phyloP scores from a whole-genome alignment of 2,888 invertebrate genomes.

The Clistopyga incitator region DNA sequence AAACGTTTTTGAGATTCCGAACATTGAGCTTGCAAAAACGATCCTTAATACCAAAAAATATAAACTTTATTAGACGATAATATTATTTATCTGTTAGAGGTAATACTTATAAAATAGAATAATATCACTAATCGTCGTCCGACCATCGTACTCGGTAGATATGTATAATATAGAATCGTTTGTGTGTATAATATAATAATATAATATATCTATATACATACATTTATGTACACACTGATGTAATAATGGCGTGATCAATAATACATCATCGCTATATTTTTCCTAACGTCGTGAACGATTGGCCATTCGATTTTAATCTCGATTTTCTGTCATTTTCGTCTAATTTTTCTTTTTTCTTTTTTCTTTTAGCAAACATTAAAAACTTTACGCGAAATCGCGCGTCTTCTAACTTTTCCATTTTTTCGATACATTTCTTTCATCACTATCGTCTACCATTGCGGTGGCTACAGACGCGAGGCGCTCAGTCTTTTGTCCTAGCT shows the following conservation, averaged over 20 bases:
- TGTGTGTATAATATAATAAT: slow-evolving; percentile 47
- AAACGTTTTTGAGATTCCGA: slow-evolving; percentile 31
- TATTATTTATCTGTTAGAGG: slow-evolving; percentile 70
- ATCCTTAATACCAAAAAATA: slow-evolving; percentile 81
- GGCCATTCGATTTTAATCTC: slow-evolving; percentile 71
- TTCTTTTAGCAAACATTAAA: slow-evolving; percentile 46
- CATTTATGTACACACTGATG: slow-evolving; percentile 61
- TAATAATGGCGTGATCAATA: slow-evolving; percentile 76
- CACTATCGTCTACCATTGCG: slow-evolving; percentile 66
- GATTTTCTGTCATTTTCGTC: slow-evolving; percentile 69
- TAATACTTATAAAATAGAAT: slow-evolving; percentile 79
- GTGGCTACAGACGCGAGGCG: slow-evolving; percentile 74
- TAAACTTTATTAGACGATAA: slow-evolving; percentile 81
- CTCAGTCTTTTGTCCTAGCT: slow-evolving; percentile 80
- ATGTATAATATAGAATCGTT: slow-evolving; percentile 75
- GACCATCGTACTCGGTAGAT: slow-evolving; percentile 77
- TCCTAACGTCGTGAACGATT: slow-evolving; percentile 74
- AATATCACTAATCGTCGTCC: slow-evolving; percentile 78
- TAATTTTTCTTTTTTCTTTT: slow-evolving; percentile 40
- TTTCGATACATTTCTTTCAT: slow-evolving; percentile 43
- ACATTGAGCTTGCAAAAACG: slow-evolving; percentile 51
- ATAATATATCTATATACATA: slow-evolving; percentile 66
- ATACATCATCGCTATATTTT: slow-evolving; percentile 76
- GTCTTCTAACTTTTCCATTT: slow-evolving; percentile 26
- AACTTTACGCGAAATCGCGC: slow-evolving; percentile 29